phyloP scores from a whole-genome alignment of 2,888 invertebrate species.

The Salpingus planirostris region DNA sequence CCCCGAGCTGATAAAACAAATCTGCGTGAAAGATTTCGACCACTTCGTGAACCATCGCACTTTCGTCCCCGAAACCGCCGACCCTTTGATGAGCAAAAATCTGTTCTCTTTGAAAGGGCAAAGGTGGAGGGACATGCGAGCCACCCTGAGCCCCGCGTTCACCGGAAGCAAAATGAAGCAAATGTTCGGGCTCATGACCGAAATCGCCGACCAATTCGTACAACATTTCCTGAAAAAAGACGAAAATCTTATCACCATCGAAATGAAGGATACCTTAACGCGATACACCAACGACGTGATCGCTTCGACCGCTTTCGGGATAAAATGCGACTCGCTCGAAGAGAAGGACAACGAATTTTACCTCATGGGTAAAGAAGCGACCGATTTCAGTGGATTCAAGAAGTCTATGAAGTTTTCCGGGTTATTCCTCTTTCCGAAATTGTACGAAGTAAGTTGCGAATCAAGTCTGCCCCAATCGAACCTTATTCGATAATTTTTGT shows the following conservation, averaged over 20 bases:
- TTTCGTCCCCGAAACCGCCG: conserved; percentile 30
- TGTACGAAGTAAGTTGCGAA: conserved; percentile 3
- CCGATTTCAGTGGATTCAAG: conserved; percentile 26
- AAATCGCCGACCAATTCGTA: conserved; percentile 16
- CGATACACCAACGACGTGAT: conserved; percentile 48
- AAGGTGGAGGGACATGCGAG: conserved; percentile 37
- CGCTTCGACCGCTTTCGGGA: conserved; percentile 46
- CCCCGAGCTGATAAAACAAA: conserved; percentile 49
- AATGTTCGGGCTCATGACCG: conserved; percentile 35
- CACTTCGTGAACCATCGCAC: conserved; percentile 44
- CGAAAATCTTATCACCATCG: conserved; percentile 31
- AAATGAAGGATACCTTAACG: conserved; percentile 42
- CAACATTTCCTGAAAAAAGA: conserved; percentile 23
- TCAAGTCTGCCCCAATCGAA: conserved; percentile 21
- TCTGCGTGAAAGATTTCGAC: conserved; percentile 51
- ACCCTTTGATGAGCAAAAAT: conserved; percentile 45
- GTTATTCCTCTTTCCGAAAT: conserved; percentile 3
- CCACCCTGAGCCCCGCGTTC: conserved; percentile 38
- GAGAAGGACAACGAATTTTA: conserved; percentile 49
- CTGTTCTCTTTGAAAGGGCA: conserved; percentile 25
- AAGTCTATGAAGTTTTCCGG: neutral
- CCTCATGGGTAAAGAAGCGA: conserved; percentile 42
- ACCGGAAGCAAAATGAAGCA: conserved; percentile 35
- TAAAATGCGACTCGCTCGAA: conserved; percentile 47
- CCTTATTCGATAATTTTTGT: conserved; percentile 32